phyloP scores from a whole-genome alignment of 1,140 invertebrate species.

The Sinonovacula constricta region DNA sequence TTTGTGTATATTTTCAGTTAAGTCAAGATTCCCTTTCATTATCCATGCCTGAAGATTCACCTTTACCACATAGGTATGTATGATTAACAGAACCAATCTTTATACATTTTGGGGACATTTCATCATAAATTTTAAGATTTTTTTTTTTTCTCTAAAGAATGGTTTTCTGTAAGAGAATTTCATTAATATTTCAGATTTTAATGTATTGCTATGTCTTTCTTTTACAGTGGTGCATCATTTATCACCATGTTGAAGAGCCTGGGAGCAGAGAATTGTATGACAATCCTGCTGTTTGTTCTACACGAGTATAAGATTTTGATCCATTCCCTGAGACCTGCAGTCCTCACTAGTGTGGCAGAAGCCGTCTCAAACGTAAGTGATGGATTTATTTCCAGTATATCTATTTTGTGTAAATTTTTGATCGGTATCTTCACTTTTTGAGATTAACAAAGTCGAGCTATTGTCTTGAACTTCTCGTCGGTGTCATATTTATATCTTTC shows the following conservation, averaged over 20 bases:
- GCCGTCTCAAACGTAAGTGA: conserved; percentile 90
- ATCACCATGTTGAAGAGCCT: conserved; percentile 93
- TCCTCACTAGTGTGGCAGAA: conserved; percentile 98
- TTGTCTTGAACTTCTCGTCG: too few relatives aligned
- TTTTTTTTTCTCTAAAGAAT: conserved; percentile 83
- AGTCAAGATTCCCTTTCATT: conserved; percentile 89
- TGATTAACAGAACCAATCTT: too few relatives aligned
- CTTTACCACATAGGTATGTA: conserved; percentile 86
- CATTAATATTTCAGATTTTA: too few relatives aligned
- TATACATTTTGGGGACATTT: too few relatives aligned
- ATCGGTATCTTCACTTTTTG: too few relatives aligned
- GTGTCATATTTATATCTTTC: too few relatives aligned
- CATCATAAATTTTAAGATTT: too few relatives aligned
- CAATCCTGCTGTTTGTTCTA: conserved; percentile 92
- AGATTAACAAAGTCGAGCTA: too few relatives aligned
- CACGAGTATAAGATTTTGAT: conserved; percentile 99
- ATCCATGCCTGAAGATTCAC: conserved; percentile 96
- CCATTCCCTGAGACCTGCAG: conserved; percentile 96
- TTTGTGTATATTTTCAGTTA: conserved; percentile 77
- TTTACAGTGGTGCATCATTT: conserved; percentile 94
- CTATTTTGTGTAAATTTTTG: too few relatives aligned
- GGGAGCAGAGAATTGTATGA: conserved; percentile 95
- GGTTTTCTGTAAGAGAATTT: conserved; percentile 91
- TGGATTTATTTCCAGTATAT: neutral
- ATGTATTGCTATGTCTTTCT: too few relatives aligned